A percentile compares a stretch with the other conserved stretches of the same genome.
These are phyloP conservation scores for Acleris emargana DNA, from an alignment of 2,888 invertebrate species.

Conservation along the genomic window DNA sequence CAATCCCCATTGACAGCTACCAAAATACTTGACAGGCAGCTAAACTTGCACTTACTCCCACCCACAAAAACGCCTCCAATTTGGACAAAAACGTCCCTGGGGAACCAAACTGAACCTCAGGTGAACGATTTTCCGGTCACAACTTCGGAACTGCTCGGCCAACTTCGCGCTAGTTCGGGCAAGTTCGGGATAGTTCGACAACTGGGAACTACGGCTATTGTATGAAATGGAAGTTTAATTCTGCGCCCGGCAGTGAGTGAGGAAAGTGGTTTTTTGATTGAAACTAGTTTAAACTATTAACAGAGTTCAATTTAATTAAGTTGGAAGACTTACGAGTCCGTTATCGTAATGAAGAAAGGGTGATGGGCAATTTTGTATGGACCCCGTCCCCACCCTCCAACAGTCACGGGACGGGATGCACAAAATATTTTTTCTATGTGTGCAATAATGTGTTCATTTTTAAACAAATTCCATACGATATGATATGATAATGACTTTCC, in stretches of 20 bases:
- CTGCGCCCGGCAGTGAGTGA: background rate
- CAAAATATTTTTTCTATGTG: too few relatives aligned
- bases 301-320: background rate
- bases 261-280: slow-evolving; percentile 30
- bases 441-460: too few relatives aligned
- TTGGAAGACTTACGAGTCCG: background rate
- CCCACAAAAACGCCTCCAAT: slow-evolving; percentile 15
- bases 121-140: slow-evolving; percentile 17
- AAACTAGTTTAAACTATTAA: slow-evolving; percentile 5
- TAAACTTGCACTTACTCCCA: slow-evolving; percentile 7
- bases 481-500: too few relatives aligned
- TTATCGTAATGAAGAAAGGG: too few relatives aligned
- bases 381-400: too few relatives aligned
- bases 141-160: slow-evolving; percentile 21
- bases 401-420: too few relatives aligned
- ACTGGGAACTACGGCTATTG: slow-evolving; percentile 21
- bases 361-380: too few relatives aligned
- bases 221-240: slow-evolving; percentile 29
- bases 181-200: slow-evolving; percentile 30
- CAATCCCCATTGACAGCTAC: background rate
- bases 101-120: slow-evolving; percentile 18
- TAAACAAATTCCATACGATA: too few relatives aligned
- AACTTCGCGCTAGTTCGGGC: slow-evolving; percentile 22
- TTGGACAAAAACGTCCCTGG: slow-evolving; percentile 28
- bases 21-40: slow-evolving; percentile 13